These are phyloP conservation scores for Autographa pulchrina DNA, from an alignment of 2,888 invertebrate genomes.

Conservation along the genomic window DNA sequence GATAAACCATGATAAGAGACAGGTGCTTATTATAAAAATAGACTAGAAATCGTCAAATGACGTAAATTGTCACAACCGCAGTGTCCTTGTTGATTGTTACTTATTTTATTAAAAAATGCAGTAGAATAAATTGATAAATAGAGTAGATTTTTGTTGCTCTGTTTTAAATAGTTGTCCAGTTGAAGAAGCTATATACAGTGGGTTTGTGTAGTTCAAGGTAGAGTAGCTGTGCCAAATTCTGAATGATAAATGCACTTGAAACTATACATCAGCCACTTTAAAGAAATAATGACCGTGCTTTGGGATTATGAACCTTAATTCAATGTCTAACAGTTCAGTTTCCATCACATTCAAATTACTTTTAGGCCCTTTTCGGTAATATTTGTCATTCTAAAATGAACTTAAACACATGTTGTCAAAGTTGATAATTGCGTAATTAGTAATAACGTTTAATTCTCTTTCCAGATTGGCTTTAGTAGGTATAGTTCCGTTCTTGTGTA, in stretches of 20 bases:
- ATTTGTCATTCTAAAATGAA: too few relatives aligned
- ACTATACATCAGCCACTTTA: too few relatives aligned
- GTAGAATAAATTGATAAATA: slow-evolving; percentile 2
- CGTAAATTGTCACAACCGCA: slow-evolving; percentile 38
- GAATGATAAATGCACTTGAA: slow-evolving; percentile 12
- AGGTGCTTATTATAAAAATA: slow-evolving; percentile 38
- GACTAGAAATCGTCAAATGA: slow-evolving; percentile 25
- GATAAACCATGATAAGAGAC: slow-evolving; percentile 36
- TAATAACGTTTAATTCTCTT: too few relatives aligned
- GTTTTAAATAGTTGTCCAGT: slow-evolving; percentile 2
- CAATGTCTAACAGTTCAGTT: too few relatives aligned
- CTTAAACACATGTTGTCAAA: too few relatives aligned
- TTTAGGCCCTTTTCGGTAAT: too few relatives aligned
- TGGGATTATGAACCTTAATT: too few relatives aligned
- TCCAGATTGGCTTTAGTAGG: too few relatives aligned
- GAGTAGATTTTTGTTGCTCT: slow-evolving; percentile 9
- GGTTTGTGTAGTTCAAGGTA: slow-evolving; percentile 8
- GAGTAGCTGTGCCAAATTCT: slow-evolving; percentile 14
- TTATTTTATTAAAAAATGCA: slow-evolving; percentile 14
- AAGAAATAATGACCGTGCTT: too few relatives aligned
- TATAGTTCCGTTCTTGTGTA: slow-evolving; percentile 2
- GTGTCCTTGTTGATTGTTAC: slow-evolving; percentile 22
- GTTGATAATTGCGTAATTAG: too few relatives aligned
- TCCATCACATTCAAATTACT: too few relatives aligned
- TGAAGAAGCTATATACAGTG: background rate